phyloP scores from a whole-genome alignment of 2,888 invertebrate species.

The Cryptophagus acutangulus region DNA sequence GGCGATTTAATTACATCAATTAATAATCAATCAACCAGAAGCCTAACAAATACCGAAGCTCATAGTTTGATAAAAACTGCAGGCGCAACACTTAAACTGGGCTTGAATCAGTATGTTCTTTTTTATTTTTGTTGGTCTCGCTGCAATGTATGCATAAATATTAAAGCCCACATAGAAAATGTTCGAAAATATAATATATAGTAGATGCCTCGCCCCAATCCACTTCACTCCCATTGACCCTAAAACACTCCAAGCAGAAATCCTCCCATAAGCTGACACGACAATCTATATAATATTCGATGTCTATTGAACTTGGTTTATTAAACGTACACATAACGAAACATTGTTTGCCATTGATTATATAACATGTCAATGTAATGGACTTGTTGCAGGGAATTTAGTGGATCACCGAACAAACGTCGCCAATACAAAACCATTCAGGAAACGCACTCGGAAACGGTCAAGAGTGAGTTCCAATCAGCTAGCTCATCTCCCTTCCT shows the following conservation, averaged over 20 bases:
- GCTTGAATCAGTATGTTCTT: slow-evolving; percentile 69
- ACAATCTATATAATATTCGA: slow-evolving; percentile 18
- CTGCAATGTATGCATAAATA: no score
- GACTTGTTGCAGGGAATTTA: slow-evolving; percentile 56
- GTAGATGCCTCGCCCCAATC: slow-evolving; percentile 32
- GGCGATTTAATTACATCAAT: slow-evolving; percentile 77
- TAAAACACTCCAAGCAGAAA: slow-evolving; percentile 35
- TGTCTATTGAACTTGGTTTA: neutral
- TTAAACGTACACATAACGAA: neutral
- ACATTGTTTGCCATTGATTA: slow-evolving; percentile 11
- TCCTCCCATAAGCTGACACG: slow-evolving; percentile 25
- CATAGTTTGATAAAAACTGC: slow-evolving; percentile 69
- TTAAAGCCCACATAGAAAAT: no score
- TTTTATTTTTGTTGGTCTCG: neutral
- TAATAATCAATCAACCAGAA: slow-evolving; percentile 65
- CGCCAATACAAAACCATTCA: slow-evolving; percentile 46
- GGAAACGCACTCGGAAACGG: slow-evolving; percentile 49
- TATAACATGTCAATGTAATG: slow-evolving; percentile 13
- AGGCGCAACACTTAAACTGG: slow-evolving; percentile 62
- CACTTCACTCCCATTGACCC: slow-evolving; percentile 23
- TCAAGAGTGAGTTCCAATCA: slow-evolving; percentile 46
- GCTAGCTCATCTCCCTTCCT: no score
- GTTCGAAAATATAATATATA: no score
- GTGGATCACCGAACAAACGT: slow-evolving; percentile 58
- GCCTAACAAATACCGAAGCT: slow-evolving; percentile 66